These are phyloP conservation scores for Drosophila anceps DNA, from an alignment of 2,888 invertebrate genomes.

Conservation along the genomic window DNA sequence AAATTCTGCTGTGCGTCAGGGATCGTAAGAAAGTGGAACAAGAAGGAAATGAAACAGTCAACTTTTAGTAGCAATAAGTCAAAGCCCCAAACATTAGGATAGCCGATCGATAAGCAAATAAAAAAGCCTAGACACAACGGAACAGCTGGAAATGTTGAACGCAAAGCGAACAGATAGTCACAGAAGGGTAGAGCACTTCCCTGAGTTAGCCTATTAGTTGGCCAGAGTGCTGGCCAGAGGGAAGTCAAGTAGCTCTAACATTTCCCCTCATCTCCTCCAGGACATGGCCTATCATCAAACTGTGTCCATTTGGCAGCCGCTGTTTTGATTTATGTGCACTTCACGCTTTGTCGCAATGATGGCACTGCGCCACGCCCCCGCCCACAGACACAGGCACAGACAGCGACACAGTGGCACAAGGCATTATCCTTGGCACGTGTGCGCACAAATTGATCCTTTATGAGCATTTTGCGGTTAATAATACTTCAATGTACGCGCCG, in stretches of 20 bases:
- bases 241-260: slow-evolving; percentile 6
- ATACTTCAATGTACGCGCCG: slow-evolving; percentile 47
- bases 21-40: neutral
- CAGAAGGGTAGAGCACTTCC: neutral
- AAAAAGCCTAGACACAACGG: neutral
- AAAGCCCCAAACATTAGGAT: too few species aligned
- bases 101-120: neutral
- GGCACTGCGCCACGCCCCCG: slow-evolving; percentile 32
- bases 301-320: slow-evolving; percentile 62
- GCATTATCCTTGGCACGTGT: slow-evolving; percentile 78
- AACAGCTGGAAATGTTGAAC: neutral
- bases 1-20: neutral
- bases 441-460: slow-evolving; percentile 80
- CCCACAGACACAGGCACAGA: slow-evolving; percentile 14
- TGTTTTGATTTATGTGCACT: slow-evolving; percentile 73
- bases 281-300: slow-evolving; percentile 25
- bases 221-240: neutral
- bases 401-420: slow-evolving; percentile 24
- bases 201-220: neutral
- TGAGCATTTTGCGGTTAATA: slow-evolving; percentile 82
- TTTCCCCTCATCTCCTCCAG: neutral
- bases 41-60: neutral
- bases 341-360: slow-evolving; percentile 63
- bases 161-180: neutral
- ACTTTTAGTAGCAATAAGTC: too few species aligned